Evolutionary conservation across 2,797 vertebrate species (phyloP).

Genomic region (Sternarchorhynchus goeldii): DNA sequence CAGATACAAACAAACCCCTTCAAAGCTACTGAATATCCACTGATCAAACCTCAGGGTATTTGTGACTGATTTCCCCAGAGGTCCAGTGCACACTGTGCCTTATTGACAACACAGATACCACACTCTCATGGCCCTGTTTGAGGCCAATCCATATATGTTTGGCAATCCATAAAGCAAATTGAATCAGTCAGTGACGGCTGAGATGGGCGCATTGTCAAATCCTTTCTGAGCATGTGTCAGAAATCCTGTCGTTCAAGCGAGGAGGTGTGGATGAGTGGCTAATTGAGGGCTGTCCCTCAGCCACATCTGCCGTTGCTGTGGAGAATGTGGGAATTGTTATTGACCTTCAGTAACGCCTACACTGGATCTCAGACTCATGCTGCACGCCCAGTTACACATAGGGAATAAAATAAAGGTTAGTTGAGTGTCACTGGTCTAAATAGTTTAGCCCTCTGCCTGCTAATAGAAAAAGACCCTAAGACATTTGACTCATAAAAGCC

Average conservation of each 20-base stretch:
- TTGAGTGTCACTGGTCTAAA: no score
- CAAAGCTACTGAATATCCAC: slow-evolving; percentile 29
- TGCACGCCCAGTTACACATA: no score
- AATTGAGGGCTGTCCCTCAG: slow-evolving; percentile 62
- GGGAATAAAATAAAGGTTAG: no score
- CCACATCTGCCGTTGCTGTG: slow-evolving; percentile 49
- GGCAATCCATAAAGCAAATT: slow-evolving; percentile 61
- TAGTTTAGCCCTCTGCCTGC: background rate
- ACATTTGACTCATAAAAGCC: background rate
- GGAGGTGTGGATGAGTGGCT: slow-evolving; percentile 68
- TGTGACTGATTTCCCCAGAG: slow-evolving; percentile 24
- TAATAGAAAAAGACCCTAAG: background rate
- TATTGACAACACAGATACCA: slow-evolving; percentile 24
- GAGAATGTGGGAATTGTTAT: background rate
- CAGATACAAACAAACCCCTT: slow-evolving; percentile 33
- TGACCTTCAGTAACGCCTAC: no score
- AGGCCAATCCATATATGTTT: slow-evolving; percentile 15
- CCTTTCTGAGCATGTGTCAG: slow-evolving; percentile 62
- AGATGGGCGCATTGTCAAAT: slow-evolving; percentile 25
- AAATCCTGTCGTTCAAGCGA: slow-evolving; percentile 63
- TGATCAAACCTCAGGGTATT: slow-evolving; percentile 26
- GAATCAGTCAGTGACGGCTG: slow-evolving; percentile 52
- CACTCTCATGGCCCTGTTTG: background rate
- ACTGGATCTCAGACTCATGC: no score
- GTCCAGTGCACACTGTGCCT: slow-evolving; percentile 8